Base-by-base conservation (phyloP, 2,113 vertebrate genomes). In the Ciconia stormi region DNA sequence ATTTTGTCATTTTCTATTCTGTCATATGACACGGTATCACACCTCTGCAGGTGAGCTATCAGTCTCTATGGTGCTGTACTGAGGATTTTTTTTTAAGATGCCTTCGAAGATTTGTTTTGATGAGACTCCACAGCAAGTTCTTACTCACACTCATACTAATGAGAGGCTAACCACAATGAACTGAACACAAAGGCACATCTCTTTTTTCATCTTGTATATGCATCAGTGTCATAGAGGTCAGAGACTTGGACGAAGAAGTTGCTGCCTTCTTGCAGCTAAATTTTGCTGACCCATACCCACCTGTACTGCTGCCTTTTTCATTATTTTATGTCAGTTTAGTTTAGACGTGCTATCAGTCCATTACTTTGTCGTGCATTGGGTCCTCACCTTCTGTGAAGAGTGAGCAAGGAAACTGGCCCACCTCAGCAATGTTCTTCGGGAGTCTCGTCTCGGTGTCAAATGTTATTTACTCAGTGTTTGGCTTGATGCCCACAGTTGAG, bases 1-100 rank as follows among this genome's bases (percentile, higher is more conserved):
- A 32, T 94, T 96, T 82, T 94, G 52, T 87, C 62, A 61, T 83
- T 95, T 93, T 92, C 42, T 55, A 26, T 66, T 93, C 66, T 71
- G 34, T 82, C 67, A 40, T 80, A 46, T 73, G 78, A 77, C 67
- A 59, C 2, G 3, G 40, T 65, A 65, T 71, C 70, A 70, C 69
- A 85, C 50, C 52, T 86, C 72, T 77, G 49, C 58, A 88, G 77
- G 52, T 89, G 84, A 89, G 19, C n/a, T 73, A 69, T 92, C 70
- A 52, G 17, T 69, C 44, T 93, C 78, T 93, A 1, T 66, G 74
- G 22, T 80, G 50, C 63, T 71, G 40, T 82, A 80, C 17, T 50
- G 42, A 55, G 52, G 55, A 36, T 11, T 59, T 70, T 81, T 70
- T 93, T 95, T 91, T 36, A 52, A 82, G 69, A 47, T 62, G 32